Base-by-base conservation (phyloP, 1,140 invertebrate species). In the Chrysomallon squamiferum region DNA sequence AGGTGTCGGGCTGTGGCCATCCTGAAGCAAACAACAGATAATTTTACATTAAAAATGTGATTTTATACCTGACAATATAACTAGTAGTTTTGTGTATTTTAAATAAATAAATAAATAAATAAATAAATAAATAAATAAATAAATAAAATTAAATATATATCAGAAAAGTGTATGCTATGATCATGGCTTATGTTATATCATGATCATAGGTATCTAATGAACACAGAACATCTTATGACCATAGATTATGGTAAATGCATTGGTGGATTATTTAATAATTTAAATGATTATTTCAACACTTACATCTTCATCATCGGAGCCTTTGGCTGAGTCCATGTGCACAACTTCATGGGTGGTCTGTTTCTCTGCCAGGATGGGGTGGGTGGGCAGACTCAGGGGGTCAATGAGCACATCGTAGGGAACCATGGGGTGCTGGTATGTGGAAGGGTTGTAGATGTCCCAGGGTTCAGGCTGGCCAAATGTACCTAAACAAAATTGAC, bases 341-440 rank as follows among this genome's bases (percentile, higher is more conserved):
- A 80, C 70, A 57, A 76, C 75, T n/a, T 79, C 70, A 43, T 72
- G 67, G 9, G 72, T 77, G 35, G 73, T 77, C 52, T 74, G 62
- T 60, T 77, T 79, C 52, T 79, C 68, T 9, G 63, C 66, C 0
- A 85, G 45, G 20, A 85, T 63, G 2, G 82, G 82, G 61, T 85
- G 84, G 3, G 69, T 62, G 0, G 85, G 85, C 57, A 86, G 66
- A 74, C 83, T 84, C 66, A 80, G 73, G 7, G 84, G 80, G 63
- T 86, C 83, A 66, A 85, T 75, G 1, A 86, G 78, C 7, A 86
- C 83, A 72, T 86, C 85, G 64, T 80, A 85, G 25, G 85, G 85
- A 41, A 85, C 83, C 78, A 84, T 84, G 25, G 84, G 85, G 63
- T 86, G 84, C 49, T 81, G 74, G 61, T 71, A 86, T 15, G 84